Evolutionary conservation across 2,797 vertebrate species (phyloP).

Genomic region (Miichthys miiuy): DNA sequence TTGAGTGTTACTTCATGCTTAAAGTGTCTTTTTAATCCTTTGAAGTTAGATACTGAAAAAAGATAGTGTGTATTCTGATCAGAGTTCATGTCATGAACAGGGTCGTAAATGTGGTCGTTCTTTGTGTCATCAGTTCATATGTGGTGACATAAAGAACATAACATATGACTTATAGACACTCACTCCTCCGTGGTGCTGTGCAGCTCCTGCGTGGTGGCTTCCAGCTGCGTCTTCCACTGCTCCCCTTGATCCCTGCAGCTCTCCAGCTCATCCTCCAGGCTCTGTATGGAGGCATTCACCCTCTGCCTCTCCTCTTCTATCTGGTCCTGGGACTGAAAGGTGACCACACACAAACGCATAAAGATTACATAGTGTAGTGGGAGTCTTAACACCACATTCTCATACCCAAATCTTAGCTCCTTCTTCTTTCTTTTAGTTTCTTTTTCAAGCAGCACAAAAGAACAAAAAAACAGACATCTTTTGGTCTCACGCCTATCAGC

Average conservation of each 20-base stretch:
- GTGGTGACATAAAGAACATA: not conserved
- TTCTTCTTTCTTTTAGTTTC: not conserved
- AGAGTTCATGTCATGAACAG: not conserved
- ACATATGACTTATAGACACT: conserved; percentile 56
- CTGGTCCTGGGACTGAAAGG: conserved; percentile 87
- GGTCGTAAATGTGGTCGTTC: not conserved
- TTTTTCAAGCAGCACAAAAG: not conserved
- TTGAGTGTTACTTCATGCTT: conserved; percentile 3
- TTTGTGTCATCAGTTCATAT: not conserved
- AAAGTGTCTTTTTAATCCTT: not conserved
- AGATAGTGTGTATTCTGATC: not conserved
- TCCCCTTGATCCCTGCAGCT: conserved; percentile 85
- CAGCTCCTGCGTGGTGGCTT: conserved; percentile 86
- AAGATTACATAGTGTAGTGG: not conserved
- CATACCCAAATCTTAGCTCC: not conserved
- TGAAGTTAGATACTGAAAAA: not conserved
- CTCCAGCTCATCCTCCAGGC: conserved; percentile 90
- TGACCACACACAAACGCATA: not conserved
- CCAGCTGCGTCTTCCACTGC: conserved; percentile 89
- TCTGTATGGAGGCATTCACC: conserved; percentile 87
- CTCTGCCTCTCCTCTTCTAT: conserved; percentile 92
- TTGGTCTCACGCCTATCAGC: conserved; percentile 15
- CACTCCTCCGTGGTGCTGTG: conserved; percentile 88
- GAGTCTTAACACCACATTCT: not conserved
- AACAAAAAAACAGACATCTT: not conserved